Conservation (phyloP, 2,888 invertebrate species). For the Tiliacea aurago region DNA sequence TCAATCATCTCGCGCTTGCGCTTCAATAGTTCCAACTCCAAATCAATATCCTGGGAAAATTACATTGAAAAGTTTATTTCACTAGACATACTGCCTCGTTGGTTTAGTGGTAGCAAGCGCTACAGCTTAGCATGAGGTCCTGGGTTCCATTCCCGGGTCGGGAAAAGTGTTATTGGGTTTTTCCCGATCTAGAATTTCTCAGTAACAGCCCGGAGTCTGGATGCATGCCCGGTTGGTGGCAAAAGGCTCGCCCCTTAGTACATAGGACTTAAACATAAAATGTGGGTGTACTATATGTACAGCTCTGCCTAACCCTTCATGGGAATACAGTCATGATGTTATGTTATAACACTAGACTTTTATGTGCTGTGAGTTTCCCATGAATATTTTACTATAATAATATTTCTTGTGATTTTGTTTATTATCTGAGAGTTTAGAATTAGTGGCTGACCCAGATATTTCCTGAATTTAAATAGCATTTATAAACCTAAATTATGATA, state of each 20-base stretch:
- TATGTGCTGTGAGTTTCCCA: background rate
- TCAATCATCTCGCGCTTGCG: conserved; percentile 83
- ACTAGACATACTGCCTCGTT: background rate
- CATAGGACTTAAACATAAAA: background rate
- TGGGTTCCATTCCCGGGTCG: too few species aligned
- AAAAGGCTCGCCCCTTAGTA: background rate
- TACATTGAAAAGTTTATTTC: background rate
- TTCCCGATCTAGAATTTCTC: background rate
- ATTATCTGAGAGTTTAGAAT: background rate
- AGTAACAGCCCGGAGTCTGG: background rate
- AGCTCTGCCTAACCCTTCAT: background rate
- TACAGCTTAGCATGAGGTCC: background rate
- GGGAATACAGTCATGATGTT: background rate
- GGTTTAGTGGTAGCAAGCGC: background rate
- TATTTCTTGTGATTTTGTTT: background rate
- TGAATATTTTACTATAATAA: background rate
- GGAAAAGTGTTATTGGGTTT: background rate
- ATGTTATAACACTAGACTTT: background rate
- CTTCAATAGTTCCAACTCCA: conserved; percentile 81
- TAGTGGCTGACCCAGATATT: background rate
- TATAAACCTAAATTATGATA: background rate
- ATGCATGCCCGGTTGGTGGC: background rate
- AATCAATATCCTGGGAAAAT: conserved; percentile 77
- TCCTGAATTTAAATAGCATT: background rate
- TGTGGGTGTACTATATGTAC: background rate